These are phyloP conservation scores for Murina feae DNA, from an alignment of 2,113 vertebrate species.

Conservation along the genomic window DNA sequence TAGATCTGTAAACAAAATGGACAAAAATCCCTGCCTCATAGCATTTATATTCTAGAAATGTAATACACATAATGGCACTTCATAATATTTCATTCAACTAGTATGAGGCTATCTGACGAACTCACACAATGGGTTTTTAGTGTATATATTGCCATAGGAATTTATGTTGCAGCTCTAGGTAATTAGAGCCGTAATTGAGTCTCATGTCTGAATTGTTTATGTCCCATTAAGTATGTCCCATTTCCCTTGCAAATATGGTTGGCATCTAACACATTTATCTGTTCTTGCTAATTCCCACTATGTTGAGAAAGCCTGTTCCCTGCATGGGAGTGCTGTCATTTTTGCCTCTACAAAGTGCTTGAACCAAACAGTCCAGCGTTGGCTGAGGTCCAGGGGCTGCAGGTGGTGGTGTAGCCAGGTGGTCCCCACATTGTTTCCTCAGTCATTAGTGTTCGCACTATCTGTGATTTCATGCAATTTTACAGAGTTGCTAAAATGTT, in stretches of 20 bases:
- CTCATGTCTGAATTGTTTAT: not conserved
- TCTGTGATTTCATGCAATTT: not conserved
- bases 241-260: too few relatives aligned
- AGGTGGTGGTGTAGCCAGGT: not conserved
- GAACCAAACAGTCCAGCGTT: not conserved
- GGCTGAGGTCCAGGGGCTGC: not conserved
- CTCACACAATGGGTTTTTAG: not conserved
- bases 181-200: not conserved
- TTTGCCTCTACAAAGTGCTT: not conserved
- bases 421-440: not conserved
- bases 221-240: slow-evolving; percentile 27
- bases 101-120: not conserved
- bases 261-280: not conserved
- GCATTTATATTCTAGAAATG: slow-evolving; percentile 4
- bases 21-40: not conserved
- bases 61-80: not conserved
- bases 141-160: not conserved
- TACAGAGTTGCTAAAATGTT: slow-evolving; percentile 16
- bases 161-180: not conserved
- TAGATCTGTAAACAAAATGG: not conserved
- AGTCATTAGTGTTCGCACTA: not conserved
- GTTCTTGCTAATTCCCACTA: not conserved
- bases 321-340: not conserved
- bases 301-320: slow-evolving; percentile 17
- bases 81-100: not conserved